These are phyloP conservation scores for Tenualosa thibaudeaui DNA, from an alignment of 2,797 vertebrate species.

Conservation along the genomic window DNA sequence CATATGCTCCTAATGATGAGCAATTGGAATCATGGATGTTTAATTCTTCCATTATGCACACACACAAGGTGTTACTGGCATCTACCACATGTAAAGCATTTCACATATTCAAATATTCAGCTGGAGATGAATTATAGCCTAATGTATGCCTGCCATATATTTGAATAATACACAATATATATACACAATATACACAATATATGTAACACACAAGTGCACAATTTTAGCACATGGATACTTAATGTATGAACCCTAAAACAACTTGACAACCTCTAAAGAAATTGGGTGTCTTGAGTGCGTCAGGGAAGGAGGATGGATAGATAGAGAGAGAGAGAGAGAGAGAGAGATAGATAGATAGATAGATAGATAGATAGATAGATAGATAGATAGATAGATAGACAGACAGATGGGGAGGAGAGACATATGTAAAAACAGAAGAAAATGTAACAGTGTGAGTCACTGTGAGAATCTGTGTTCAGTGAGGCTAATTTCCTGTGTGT, in stretches of 20 bases:
- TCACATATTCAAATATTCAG: not conserved
- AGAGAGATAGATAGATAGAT: no score
- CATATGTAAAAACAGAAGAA: not conserved
- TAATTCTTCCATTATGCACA: not conserved
- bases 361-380: not conserved
- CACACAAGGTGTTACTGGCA: not conserved
- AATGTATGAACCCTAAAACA: not conserved
- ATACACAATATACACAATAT: conserved; percentile 36
- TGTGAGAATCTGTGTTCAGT: not conserved
- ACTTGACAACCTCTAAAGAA: not conserved
- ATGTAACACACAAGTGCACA: not conserved
- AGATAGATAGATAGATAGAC: not conserved
- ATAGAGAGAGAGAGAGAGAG: no score
- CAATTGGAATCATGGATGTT: not conserved
- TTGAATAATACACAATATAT: conserved; percentile 31
- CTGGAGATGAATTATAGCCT: not conserved
- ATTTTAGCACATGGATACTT: not conserved
- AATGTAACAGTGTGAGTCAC: not conserved
- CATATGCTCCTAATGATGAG: not conserved
- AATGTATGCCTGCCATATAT: not conserved
- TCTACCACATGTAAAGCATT: not conserved
- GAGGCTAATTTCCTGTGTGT: not conserved
- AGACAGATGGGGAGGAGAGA: conserved; percentile 52
- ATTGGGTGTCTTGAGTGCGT: not conserved
- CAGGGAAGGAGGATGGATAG: not conserved